These are phyloP conservation scores for Ichneumoninae sp. DNA, from an alignment of 2,888 invertebrate genomes.

Conservation along the genomic window DNA sequence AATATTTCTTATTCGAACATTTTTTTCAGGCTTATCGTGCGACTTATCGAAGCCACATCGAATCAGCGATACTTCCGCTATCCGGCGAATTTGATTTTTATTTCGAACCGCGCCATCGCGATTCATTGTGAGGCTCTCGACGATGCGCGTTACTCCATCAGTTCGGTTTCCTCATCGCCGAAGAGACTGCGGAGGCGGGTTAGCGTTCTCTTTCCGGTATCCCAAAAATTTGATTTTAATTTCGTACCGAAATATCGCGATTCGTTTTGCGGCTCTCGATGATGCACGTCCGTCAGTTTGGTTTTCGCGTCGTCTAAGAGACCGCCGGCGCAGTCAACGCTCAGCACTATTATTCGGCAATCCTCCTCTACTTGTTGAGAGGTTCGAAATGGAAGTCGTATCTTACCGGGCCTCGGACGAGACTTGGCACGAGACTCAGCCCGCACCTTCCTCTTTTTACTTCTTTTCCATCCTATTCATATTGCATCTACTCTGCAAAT, in stretches of 20 bases:
- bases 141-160: not conserved
- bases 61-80: conserved; percentile 70
- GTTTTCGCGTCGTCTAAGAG: conserved; percentile 11
- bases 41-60: conserved; percentile 68
- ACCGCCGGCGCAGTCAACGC: not conserved
- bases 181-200: not conserved
- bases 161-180: not conserved
- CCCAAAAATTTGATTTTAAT: conserved; percentile 44
- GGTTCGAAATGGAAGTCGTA: conserved; percentile 16
- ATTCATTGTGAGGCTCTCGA: conserved; percentile 45
- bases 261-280: conserved; percentile 38
- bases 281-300: not conserved
- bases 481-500: not conserved
- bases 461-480: not conserved
- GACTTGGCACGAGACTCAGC: conserved; percentile 15
- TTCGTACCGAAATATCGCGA: conserved; percentile 38
- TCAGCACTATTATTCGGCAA: not conserved
- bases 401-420: not conserved
- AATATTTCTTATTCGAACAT: not conserved
- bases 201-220: conserved; percentile 1
- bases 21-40: not conserved
- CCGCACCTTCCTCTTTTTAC: not conserved
- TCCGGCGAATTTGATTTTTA: conserved; percentile 41
- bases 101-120: conserved; percentile 29
- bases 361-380: conserved; percentile 18